phyloP scores from a whole-genome alignment of 1,140 invertebrate species.

The Caenorhabditis inopinata region DNA sequence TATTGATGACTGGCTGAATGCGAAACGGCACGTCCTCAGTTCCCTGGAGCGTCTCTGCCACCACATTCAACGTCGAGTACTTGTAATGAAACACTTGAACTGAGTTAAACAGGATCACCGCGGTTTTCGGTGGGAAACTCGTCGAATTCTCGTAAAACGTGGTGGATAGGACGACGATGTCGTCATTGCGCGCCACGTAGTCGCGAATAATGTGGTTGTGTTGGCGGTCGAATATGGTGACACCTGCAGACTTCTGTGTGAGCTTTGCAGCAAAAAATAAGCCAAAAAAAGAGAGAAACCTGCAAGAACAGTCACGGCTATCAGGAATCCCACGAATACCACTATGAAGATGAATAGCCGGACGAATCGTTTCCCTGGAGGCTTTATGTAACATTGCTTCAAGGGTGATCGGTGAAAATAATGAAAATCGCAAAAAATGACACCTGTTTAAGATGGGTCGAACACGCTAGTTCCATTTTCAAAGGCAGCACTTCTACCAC shows the following conservation, averaged over 20 bases:
- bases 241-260: neutral
- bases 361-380: neutral
- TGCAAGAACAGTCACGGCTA: neutral
- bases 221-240: conserved; percentile 40
- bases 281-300: neutral
- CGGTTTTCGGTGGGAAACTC: conserved; percentile 56
- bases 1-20: conserved; percentile 42
- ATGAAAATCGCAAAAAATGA: no score
- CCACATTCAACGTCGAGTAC: conserved; percentile 40
- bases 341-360: neutral
- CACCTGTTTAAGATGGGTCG: no score
- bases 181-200: conserved; percentile 32
- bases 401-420: no score
- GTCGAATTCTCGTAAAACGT: conserved; percentile 39
- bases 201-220: conserved; percentile 39
- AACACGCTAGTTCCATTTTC: no score
- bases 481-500: no score
- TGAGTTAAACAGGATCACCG: conserved; percentile 59
- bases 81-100: conserved; percentile 54
- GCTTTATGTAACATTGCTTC: no score
- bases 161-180: conserved; percentile 37
- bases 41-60: conserved; percentile 43
- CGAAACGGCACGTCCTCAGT: conserved; percentile 45
- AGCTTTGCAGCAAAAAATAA: no score
- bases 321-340: neutral